A percentile compares a stretch with the other conserved stretches of the same genome.
These are phyloP conservation scores for Planiliza haematocheilus DNA, from an alignment of 2,113 vertebrate genomes.

Conservation along the genomic window DNA sequence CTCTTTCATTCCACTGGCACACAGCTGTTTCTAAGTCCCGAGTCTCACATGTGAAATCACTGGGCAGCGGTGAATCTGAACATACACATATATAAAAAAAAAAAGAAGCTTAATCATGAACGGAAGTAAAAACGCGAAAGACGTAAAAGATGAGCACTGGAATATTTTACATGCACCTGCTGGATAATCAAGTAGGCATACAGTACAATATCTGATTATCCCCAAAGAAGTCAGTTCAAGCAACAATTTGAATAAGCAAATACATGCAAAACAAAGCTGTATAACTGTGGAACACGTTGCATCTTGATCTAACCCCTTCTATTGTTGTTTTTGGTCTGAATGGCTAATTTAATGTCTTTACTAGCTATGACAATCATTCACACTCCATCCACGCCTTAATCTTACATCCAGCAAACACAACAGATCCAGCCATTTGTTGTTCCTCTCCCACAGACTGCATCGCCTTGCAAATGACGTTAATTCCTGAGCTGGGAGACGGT, in stretches of 20 bases:
- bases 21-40: conserved; percentile 73
- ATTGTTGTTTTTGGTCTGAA: neutral
- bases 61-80: conserved; percentile 79
- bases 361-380: conserved; percentile 2
- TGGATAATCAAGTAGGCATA: neutral
- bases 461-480: conserved; percentile 66
- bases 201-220: too few species aligned
- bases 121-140: too few species aligned
- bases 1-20: conserved; percentile 74
- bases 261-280: too few species aligned
- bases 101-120: too few species aligned
- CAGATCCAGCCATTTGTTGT: conserved; percentile 25
- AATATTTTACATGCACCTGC: neutral
- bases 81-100: too few species aligned
- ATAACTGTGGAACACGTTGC: too few species aligned
- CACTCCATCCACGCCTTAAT: neutral
- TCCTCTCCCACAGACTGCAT: rapidly evolving
- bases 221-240: too few species aligned
- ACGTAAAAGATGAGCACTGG: too few species aligned
- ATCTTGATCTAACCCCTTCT: too few species aligned
- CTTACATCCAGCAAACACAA: conserved; percentile 85
- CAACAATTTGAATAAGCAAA: too few species aligned
- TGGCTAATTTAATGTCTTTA: neutral
- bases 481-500: conserved; percentile 29
- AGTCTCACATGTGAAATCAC: conserved; percentile 80